Evolutionary conservation across 2,797 vertebrate species (phyloP).

Genomic region (Anabas testudineus): DNA sequence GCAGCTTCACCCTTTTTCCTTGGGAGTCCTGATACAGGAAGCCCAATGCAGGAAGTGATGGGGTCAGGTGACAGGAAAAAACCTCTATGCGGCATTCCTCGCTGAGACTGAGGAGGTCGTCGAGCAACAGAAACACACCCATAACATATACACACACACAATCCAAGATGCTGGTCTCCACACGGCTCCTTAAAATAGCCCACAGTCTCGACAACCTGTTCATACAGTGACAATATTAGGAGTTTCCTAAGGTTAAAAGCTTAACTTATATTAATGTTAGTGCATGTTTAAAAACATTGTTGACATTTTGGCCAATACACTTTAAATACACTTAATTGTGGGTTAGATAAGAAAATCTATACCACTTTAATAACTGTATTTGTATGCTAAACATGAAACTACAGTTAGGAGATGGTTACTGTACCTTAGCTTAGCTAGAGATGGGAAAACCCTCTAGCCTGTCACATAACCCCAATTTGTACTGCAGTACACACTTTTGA

Average conservation of each 20-base stretch:
- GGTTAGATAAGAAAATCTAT: too few species aligned
- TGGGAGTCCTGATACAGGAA: constrained; percentile 62
- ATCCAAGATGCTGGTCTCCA: constrained; percentile 18
- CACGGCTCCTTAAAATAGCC: constrained; percentile 53
- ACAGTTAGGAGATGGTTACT: too few species aligned
- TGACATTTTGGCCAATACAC: too few species aligned
- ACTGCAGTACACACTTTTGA: too few species aligned
- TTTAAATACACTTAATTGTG: too few species aligned
- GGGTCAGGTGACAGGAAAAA: constrained; percentile 81
- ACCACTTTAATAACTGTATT: too few species aligned
- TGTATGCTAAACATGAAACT: too few species aligned
- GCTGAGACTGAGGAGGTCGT: constrained; percentile 66
- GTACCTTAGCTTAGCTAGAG: too few species aligned
- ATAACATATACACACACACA: constrained; percentile 45
- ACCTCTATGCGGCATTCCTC: constrained; percentile 65
- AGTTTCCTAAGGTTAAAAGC: background rate
- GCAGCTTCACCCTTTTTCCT: constrained; percentile 31
- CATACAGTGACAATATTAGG: background rate
- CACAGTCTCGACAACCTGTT: constrained; percentile 7
- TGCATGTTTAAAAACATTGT: too few species aligned
- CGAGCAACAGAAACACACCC: constrained; percentile 65
- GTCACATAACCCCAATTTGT: too few species aligned
- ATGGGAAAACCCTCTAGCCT: too few species aligned
- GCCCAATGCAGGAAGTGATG: constrained; percentile 70
- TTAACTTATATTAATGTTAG: background rate